phyloP scores from a whole-genome alignment of 1,140 invertebrate genomes.

The Calosoma granatense region DNA sequence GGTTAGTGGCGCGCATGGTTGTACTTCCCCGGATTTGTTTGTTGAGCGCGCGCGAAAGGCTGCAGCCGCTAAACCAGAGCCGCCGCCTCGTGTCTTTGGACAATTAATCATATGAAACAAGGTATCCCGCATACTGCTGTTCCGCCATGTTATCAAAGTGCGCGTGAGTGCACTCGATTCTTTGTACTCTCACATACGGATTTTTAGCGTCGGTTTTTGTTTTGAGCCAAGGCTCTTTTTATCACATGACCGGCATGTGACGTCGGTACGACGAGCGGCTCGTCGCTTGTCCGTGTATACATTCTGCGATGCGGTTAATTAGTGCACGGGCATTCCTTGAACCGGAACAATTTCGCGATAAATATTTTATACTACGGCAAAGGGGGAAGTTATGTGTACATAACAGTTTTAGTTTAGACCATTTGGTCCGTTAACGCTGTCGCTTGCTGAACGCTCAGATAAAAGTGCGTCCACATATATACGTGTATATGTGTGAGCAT shows the following conservation, averaged over 20 bases:
- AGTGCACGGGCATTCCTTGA: not conserved
- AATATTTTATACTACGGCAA: not conserved
- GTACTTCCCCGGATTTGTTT: no score
- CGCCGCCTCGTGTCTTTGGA: conserved; percentile 5
- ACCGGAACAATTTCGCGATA: not conserved
- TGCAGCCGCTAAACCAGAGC: no score
- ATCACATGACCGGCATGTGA: not conserved
- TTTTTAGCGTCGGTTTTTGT: conserved; percentile 3
- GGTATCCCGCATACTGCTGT: conserved; percentile 4
- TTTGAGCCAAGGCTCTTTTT: not conserved
- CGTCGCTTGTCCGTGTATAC: no score
- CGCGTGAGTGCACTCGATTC: not conserved
- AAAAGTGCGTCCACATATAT: conserved; percentile 4
- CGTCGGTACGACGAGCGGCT: not conserved
- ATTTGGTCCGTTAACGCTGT: not conserved
- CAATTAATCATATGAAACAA: conserved; percentile 3
- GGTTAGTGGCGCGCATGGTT: no score
- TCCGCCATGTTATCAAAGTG: not conserved
- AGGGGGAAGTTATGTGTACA: conserved; percentile 7
- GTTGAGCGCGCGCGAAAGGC: no score
- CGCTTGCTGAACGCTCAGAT: not conserved
- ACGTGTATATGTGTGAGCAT: no score
- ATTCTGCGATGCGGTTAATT: not conserved
- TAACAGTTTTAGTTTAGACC: conserved; percentile 8
- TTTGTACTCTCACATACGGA: not conserved